Conservation (phyloP, 2,113 vertebrate genomes). For the Trogon surrucura region DNA sequence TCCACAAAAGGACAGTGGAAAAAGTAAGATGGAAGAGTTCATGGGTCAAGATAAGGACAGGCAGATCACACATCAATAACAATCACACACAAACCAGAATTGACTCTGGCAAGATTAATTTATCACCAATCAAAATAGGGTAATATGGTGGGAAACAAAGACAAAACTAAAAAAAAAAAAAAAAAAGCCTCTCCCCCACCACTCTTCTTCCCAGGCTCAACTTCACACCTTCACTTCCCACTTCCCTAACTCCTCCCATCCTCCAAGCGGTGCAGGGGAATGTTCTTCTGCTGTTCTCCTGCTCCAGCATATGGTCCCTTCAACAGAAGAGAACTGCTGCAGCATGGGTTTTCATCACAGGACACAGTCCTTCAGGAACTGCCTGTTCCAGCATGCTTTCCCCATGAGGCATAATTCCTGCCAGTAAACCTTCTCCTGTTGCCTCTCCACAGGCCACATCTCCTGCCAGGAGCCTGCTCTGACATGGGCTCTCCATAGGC, state of each 20-base stretch:
- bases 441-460: no score
- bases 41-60: neutral
- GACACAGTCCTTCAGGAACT: neutral
- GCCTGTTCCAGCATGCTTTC: neutral
- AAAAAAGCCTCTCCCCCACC: no score
- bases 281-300: neutral
- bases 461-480: neutral
- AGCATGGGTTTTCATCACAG: neutral
- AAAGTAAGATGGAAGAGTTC: neutral
- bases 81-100: neutral
- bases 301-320: neutral
- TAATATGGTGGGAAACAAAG: neutral
- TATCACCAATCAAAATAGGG: neutral
- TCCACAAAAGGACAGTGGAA: neutral
- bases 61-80: neutral
- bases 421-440: neutral
- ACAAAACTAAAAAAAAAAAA: neutral
- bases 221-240: neutral
- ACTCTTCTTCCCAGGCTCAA: neutral
- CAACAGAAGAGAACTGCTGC: neutral
- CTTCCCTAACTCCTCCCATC: no score
- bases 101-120: neutral
- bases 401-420: neutral
- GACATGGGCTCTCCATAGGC: neutral
- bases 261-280: fast-evolving